Evolutionary conservation across 1,140 invertebrate species (phyloP), one percentile per base, ranked within the genome.

Genomic region (Drosophila novamexicana): DNA sequence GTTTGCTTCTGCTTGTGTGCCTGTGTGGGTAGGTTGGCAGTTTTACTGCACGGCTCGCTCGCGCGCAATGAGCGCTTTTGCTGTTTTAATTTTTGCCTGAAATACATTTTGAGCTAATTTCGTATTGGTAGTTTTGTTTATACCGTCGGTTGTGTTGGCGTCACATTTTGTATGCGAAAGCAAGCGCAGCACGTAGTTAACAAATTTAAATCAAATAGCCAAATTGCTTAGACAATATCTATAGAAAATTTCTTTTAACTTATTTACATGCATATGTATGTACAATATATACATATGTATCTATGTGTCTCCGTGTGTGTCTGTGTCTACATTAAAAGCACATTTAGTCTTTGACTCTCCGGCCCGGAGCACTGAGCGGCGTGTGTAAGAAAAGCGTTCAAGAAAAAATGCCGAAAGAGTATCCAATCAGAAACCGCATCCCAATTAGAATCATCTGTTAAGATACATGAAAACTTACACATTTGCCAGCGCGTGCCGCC

Each of bases 61-160:
- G 67, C 67, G 57, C 73, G 69, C 79, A 82, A 71, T 78, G 72
- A 82, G 80, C 66, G 70, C 71, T 83, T 82, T 78, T 79, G 72
- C 66, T 82, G 75, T 78, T 79, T 79, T 82, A 82, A 83, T 82
- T 82, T 81, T 79, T 81, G 79, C 79, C 80, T 83, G 79, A 75
- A 79, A 82, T 78, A 82, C 75, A 59, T 82, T 81, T 81, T 82
- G 80, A 82, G 80, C 75, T 82, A 82, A 82, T 83, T 79, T 83
- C 71, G 67, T 78, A 68, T 83, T 82, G 75, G 75, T 83, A 82
- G 80, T 83, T 82, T 82, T 82, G 80, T 79, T 83, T 82, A 82
- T 82, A 61, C 79, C 80, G 80, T 83, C 79, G 79, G 63, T 82
- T 82, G 79, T 80, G 79, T 77, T 81, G 78, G 74, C 79, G 79